A percentile compares a stretch with the other conserved stretches of the same genome.
Evolutionary conservation across 2,797 vertebrate species (phyloP).

Genomic region (Phoeniculus purpureus): DNA sequence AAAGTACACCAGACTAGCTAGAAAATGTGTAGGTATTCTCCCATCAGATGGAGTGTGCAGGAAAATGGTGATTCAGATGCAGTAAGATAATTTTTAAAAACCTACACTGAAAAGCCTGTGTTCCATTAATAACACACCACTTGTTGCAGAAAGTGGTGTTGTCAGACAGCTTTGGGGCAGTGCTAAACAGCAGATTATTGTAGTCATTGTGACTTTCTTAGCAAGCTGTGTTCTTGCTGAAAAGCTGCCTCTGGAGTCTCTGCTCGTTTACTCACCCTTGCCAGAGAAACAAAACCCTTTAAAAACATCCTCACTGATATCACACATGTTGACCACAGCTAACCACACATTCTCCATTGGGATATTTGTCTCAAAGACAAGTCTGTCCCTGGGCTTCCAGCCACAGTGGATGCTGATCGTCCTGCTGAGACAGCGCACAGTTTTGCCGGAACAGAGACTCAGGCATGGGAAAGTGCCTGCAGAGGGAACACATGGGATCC

Average conservation of each 20-base stretch:
- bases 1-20: background rate
- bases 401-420: background rate
- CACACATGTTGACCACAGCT: fast-evolving
- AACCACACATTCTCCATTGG: background rate
- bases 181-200: background rate
- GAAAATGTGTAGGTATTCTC: background rate
- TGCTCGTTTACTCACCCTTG: background rate
- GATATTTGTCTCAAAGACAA: background rate
- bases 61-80: background rate
- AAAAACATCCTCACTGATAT: background rate
- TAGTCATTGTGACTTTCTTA: background rate
- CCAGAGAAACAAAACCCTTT: background rate
- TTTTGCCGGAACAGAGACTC: background rate
- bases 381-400: background rate
- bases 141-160: background rate
- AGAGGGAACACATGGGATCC: no score
- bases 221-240: background rate
- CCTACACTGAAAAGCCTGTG: background rate
- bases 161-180: background rate
- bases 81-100: background rate
- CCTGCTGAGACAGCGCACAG: background rate
- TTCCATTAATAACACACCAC: background rate
- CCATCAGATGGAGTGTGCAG: background rate
- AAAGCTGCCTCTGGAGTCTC: background rate
- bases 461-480: background rate